These are phyloP conservation scores for Monomorium pharaonis DNA, from an alignment of 1,140 invertebrate genomes.

Conservation along the genomic window DNA sequence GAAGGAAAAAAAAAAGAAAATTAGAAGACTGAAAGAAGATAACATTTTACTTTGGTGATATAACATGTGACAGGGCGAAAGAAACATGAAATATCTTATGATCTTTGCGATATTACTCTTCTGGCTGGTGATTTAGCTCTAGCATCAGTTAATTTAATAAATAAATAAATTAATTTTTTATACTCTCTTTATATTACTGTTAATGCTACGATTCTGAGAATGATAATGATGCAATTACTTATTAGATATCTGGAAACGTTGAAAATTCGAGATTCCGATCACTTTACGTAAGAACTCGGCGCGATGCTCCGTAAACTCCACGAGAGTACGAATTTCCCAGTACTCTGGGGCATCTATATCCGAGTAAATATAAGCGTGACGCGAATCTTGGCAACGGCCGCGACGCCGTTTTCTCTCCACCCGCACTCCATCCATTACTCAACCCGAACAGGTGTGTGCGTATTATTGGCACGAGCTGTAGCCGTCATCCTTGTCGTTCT, in stretches of 20 bases:
- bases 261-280: conserved; percentile 17
- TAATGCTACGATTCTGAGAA: neutral
- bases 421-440: conserved; percentile 79
- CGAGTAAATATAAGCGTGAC: conserved; percentile 82
- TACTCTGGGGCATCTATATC: conserved; percentile 64
- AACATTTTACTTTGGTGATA: neutral
- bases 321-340: conserved; percentile 67
- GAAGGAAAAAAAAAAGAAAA: neutral
- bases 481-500: neutral
- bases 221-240: neutral
- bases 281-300: conserved; percentile 7
- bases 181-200: neutral
- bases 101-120: neutral
- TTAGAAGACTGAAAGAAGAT: neutral
- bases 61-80: neutral
- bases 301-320: conserved; percentile 60
- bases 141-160: neutral
- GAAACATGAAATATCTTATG: neutral
- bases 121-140: neutral
- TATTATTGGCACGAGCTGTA: conserved; percentile 71
- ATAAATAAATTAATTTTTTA: neutral
- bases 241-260: neutral
- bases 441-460: conserved; percentile 78
- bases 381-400: conserved; percentile 77
- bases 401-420: conserved; percentile 71